phyloP scores from a whole-genome alignment of 1,140 invertebrate species.

The Teleopsis dalmanni region DNA sequence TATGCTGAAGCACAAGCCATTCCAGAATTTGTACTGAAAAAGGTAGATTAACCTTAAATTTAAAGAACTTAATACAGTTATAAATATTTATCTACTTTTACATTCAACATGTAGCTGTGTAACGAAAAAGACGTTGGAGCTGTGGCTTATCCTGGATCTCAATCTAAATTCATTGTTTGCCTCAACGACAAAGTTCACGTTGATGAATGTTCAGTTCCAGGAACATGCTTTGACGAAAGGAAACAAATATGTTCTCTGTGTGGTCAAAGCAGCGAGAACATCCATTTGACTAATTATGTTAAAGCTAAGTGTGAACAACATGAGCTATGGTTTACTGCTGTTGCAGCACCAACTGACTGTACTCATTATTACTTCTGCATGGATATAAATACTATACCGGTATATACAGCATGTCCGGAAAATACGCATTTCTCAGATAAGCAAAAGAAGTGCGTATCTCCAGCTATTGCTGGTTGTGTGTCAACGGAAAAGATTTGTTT shows the following conservation, averaged over 20 bases:
- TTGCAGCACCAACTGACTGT: too few species aligned
- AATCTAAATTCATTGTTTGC: not conserved
- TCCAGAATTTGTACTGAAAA: too few species aligned
- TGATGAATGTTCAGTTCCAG: not conserved
- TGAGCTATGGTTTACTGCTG: too few species aligned
- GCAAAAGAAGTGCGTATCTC: not conserved
- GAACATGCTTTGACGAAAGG: not conserved
- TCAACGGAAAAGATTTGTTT: not conserved
- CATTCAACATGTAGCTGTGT: not conserved
- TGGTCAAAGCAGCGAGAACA: too few species aligned
- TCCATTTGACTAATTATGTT: too few species aligned
- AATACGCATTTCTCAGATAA: constrained; percentile 1
- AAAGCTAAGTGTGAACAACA: too few species aligned
- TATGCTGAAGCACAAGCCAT: too few species aligned
- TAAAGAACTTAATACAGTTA: too few species aligned
- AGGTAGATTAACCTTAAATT: too few species aligned
- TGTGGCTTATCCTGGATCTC: not conserved
- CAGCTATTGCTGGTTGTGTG: not conserved
- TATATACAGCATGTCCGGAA: not conserved
- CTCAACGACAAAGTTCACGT: not conserved
- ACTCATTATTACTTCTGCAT: not conserved
- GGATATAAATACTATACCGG: not conserved
- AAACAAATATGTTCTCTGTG: not conserved
- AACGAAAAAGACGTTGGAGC: not conserved
- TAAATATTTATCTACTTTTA: not conserved